Evolutionary conservation across 2,888 invertebrate genomes (phyloP).

Genomic region (Lepeophtheirus nordmannii): DNA sequence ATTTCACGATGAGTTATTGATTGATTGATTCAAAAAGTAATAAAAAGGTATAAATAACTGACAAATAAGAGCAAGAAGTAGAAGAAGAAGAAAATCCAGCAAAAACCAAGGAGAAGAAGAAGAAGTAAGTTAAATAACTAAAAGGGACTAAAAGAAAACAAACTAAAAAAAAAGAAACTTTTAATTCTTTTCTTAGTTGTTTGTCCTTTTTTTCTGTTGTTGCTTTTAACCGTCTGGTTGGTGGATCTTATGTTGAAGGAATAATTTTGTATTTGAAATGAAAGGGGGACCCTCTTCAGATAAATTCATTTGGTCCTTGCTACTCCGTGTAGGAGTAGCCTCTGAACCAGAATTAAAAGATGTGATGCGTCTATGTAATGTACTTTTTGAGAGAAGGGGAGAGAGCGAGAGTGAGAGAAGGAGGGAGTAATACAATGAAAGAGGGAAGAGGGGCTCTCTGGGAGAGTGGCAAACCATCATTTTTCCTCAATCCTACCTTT

Average conservation of each 20-base stretch:
- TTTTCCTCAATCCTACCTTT: not conserved
- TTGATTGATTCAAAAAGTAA: not conserved
- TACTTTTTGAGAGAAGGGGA: not conserved
- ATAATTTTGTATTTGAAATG: not conserved
- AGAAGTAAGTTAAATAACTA: conserved; percentile 1
- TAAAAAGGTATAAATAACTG: not conserved
- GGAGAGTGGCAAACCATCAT: not conserved
- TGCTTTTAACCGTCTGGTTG: not conserved
- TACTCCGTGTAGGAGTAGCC: conserved; percentile 6
- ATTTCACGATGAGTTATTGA: not conserved
- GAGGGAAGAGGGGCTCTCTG: not conserved
- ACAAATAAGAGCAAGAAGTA: not conserved
- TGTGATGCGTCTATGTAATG: not conserved
- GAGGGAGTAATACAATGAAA: not conserved
- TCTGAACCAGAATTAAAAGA: not conserved
- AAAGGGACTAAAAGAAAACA: not conserved
- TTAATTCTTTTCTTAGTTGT: not conserved
- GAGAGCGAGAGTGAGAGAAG: too few relatives aligned
- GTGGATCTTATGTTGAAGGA: conserved; percentile 4
- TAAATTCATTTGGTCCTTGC: conserved; percentile 5
- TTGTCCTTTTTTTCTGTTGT: not conserved
- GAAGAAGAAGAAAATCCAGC: not conserved
- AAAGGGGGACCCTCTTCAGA: not conserved
- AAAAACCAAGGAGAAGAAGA: conserved; percentile 6
- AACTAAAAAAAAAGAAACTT: not conserved